Conservation (phyloP, 2,113 vertebrate species). For the Eurypyga helias region DNA sequence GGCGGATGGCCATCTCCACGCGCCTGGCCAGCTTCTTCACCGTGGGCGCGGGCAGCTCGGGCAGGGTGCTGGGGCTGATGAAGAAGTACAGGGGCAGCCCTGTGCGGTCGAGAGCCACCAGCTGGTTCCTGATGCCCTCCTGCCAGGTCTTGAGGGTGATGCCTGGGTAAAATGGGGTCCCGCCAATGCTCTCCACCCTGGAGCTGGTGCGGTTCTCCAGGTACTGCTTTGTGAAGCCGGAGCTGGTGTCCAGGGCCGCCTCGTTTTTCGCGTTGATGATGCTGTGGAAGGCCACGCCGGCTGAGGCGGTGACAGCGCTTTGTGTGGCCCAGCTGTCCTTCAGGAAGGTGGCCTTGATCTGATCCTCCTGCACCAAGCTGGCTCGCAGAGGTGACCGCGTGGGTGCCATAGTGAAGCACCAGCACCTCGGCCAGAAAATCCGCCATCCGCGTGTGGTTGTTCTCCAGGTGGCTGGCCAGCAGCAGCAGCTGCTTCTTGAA, state of each 20-base stretch:
- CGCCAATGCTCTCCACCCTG: conserved; percentile 83
- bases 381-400: conserved; percentile 85
- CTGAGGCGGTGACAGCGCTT: conserved; percentile 64
- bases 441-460: conserved; percentile 86
- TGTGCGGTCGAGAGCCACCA: conserved; percentile 87
- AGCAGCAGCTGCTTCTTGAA: conserved; percentile 80
- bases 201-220: conserved; percentile 85
- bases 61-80: conserved; percentile 77
- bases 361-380: conserved; percentile 86
- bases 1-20: conserved; percentile 75
- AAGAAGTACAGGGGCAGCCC: conserved; percentile 86
- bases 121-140: conserved; percentile 84
- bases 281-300: conserved; percentile 79
- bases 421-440: conserved; percentile 85
- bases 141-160: conserved; percentile 92
- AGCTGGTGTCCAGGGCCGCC: not conserved
- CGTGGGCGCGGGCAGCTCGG: conserved; percentile 82
- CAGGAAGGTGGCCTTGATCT: conserved; percentile 80
- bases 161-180: conserved; percentile 87
- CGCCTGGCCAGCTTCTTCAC: conserved; percentile 75
- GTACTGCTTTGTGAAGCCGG: conserved; percentile 73
- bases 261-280: conserved; percentile 68
- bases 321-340: conserved; percentile 59
- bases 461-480: conserved; percentile 86
- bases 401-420: conserved; percentile 89